phyloP scores from a whole-genome alignment of 2,888 invertebrate genomes.

The Leptinotarsa rubiginosa region DNA sequence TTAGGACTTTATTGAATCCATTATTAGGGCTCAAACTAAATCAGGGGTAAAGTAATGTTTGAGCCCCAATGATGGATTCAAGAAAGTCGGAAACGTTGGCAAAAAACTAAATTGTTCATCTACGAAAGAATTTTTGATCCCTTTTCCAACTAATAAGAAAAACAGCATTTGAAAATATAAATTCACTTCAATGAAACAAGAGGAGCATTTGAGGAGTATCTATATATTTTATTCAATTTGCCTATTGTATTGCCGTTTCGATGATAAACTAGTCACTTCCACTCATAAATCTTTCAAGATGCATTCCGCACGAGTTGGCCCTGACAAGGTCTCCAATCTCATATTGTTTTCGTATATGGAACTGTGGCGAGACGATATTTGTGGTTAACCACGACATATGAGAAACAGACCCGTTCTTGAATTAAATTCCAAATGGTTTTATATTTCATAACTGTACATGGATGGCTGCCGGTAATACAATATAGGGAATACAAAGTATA shows the following conservation, averaged over 20 bases:
- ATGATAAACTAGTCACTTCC: not conserved
- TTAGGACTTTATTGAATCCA: too few relatives aligned
- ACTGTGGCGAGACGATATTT: conserved; percentile 1
- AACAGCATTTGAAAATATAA: too few relatives aligned
- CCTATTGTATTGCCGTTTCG: not conserved
- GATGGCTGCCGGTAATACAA: not conserved
- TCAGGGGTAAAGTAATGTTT: too few relatives aligned
- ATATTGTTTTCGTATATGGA: conserved; percentile 15
- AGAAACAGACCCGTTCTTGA: conserved; percentile 8
- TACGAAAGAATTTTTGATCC: too few relatives aligned
- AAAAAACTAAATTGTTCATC: too few relatives aligned
- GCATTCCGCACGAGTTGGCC: conserved; percentile 13
- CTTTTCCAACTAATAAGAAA: too few relatives aligned
- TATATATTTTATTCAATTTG: not conserved
- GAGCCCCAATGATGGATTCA: too few relatives aligned
- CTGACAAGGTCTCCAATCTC: conserved; percentile 15
- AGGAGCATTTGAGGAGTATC: too few relatives aligned
- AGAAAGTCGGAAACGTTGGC: too few relatives aligned
- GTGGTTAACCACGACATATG: conserved; percentile 19
- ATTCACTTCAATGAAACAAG: too few relatives aligned
- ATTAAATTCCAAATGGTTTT: conserved; percentile 7
- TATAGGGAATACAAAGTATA: too few relatives aligned
- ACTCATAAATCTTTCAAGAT: conserved; percentile 13
- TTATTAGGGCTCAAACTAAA: too few relatives aligned
- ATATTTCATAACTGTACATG: conserved; percentile 13